These are phyloP conservation scores for Camelus bactrianus DNA, from an alignment of 2,113 vertebrate genomes.

Conservation along the genomic window DNA sequence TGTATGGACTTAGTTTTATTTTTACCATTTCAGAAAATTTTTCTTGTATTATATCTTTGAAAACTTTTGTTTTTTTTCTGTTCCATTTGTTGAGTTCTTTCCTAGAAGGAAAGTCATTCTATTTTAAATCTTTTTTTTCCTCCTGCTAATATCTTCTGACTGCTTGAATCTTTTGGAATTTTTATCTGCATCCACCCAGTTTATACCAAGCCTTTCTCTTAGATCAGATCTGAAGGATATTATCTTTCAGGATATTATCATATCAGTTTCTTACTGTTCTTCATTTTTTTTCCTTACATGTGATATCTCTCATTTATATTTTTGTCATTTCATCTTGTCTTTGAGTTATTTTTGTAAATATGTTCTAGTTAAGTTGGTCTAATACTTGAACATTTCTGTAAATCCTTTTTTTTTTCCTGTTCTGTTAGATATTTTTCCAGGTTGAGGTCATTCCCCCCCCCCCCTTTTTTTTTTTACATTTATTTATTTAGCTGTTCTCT, in stretches of 20 bases:
- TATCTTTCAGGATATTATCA: not conserved
- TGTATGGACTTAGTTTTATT: not conserved
- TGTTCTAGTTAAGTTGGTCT: not conserved
- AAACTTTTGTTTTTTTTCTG: conserved; percentile 11
- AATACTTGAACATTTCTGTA: not conserved
- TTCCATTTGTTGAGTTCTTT: not conserved
- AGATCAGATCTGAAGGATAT: not conserved
- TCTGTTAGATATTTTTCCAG: too few species aligned
- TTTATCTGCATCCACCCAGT: not conserved
- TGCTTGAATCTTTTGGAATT: not conserved
- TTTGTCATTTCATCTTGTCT: not conserved
- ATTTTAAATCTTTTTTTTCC: not conserved
- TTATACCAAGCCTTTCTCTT: not conserved
- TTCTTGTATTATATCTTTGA: conserved; percentile 45
- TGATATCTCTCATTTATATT: not conserved
- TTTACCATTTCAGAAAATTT: conserved; percentile 19
- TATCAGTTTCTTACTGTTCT: not conserved
- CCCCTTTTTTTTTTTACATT: not conserved
- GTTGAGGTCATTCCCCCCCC: rapidly evolving
- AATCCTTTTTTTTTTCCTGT: not conserved
- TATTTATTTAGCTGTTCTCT: not conserved
- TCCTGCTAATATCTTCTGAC: not conserved
- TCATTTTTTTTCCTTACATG: not conserved
- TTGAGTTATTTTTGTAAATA: not conserved
- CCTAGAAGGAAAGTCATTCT: not conserved